Evolutionary conservation across 2,113 vertebrate species (phyloP).

Genomic region (Andinoacara biseriatus): DNA sequence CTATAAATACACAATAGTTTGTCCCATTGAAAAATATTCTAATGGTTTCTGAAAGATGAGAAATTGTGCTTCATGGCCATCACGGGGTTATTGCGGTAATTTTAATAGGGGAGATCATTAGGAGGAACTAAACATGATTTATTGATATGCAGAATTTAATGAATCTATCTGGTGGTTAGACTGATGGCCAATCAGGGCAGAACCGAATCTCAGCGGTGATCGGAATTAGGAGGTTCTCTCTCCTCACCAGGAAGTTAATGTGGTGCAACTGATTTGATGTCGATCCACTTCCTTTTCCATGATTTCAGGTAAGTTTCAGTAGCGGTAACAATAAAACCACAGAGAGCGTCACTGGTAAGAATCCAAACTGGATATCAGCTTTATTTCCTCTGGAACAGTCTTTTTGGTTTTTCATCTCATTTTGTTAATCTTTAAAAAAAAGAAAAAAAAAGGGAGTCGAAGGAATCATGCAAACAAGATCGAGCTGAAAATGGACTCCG

Average conservation of each 20-base stretch:
- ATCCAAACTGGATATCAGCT: conserved; percentile 60
- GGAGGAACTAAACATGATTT: too few relatives aligned
- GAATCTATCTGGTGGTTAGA: too few relatives aligned
- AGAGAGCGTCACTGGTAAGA: conserved; percentile 8
- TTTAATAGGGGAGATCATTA: too few relatives aligned
- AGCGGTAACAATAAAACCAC: not conserved
- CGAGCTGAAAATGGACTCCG: conserved; percentile 28
- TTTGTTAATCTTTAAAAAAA: conserved; percentile 62
- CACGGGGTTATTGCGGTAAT: too few relatives aligned
- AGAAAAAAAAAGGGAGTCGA: not conserved
- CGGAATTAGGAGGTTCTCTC: too few relatives aligned
- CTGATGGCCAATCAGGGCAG: too few relatives aligned
- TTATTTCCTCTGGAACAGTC: conserved; percentile 74
- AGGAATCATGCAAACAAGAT: conserved; percentile 77
- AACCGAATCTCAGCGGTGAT: too few relatives aligned
- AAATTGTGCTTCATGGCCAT: too few relatives aligned
- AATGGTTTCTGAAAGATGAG: too few relatives aligned
- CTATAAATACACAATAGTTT: too few relatives aligned
- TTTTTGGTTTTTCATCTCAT: conserved; percentile 53
- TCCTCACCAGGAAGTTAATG: not conserved
- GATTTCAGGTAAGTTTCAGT: not conserved
- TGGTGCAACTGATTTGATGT: rapidly evolving
- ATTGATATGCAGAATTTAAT: too few relatives aligned
- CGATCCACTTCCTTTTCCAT: not conserved
- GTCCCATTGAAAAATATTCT: too few relatives aligned